These are phyloP conservation scores for Ceryle rudis DNA, from an alignment of 2,797 vertebrate genomes.

Conservation along the genomic window DNA sequence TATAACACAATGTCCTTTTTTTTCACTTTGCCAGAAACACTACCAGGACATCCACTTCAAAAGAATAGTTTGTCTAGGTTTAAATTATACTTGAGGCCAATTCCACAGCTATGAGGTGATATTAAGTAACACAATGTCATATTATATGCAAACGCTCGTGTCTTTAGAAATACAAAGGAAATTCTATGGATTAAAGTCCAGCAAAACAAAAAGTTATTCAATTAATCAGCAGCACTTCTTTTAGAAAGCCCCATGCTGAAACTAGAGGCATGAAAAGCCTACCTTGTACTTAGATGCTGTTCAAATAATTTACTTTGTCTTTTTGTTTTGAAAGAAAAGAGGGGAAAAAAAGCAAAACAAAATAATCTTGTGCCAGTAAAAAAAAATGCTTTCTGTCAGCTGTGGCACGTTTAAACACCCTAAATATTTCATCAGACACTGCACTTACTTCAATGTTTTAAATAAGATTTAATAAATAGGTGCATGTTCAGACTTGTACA, in stretches of 20 bases:
- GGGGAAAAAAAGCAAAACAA: not conserved
- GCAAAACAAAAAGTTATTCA: not conserved
- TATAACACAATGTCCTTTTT: not conserved
- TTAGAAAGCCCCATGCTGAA: not conserved
- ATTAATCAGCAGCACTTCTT: not conserved
- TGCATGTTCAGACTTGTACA: conserved; percentile 85
- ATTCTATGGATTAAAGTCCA: not conserved
- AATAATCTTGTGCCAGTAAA: not conserved
- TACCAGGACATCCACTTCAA: not conserved
- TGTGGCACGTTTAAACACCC: conserved; percentile 75
- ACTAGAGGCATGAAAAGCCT: not conserved
- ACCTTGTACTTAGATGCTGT: not conserved
- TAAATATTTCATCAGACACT: conserved; percentile 91
- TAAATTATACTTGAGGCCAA: not conserved
- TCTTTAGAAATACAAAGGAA: conserved; percentile 5
- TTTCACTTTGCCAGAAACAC: not conserved
- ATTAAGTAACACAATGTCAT: not conserved
- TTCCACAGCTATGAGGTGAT: not conserved
- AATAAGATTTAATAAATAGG: conserved; percentile 91
- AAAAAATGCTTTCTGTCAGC: conserved; percentile 67
- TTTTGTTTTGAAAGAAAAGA: not conserved
- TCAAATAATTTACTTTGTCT: not conserved
- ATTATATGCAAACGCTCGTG: not conserved
- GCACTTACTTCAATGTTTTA: conserved; percentile 87
- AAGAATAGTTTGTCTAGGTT: not conserved